Percentiles rank a stretch among this genome's conserved stretches.
phyloP scores from a whole-genome alignment of 2,888 invertebrate genomes.

The Euproctis similis region DNA sequence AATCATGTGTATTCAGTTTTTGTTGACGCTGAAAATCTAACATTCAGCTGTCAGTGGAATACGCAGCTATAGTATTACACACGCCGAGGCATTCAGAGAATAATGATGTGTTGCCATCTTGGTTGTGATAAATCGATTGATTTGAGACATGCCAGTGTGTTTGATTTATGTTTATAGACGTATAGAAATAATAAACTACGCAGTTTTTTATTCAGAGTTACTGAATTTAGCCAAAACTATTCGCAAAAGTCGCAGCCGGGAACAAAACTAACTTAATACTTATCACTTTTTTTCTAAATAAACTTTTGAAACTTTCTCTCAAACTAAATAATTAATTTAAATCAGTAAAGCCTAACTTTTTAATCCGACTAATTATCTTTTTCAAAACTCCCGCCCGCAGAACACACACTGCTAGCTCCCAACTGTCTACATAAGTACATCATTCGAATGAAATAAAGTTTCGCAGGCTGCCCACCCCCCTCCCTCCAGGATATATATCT shows the following conservation, averaged over 20 bases:
- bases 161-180: background rate
- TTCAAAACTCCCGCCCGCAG: background rate
- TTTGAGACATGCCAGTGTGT: background rate
- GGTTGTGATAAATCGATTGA: background rate
- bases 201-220: no score
- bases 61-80: no score
- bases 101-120: background rate
- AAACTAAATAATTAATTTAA: no score
- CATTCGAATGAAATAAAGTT: conserved; percentile 48
- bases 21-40: conserved; percentile 5
- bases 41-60: background rate
- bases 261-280: no score
- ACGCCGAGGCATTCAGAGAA: no score
- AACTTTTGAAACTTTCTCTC: no score
- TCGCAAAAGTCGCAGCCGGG: no score
- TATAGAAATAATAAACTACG: background rate
- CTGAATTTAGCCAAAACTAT: no score
- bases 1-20: conserved; percentile 4
- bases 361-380: conserved; percentile 6
- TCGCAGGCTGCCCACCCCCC: conserved; percentile 48
- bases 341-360: conserved; percentile 5
- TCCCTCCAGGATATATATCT: conserved; percentile 57
- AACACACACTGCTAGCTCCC: conserved; percentile 10
- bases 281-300: no score
- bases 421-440: conserved; percentile 17